Base-by-base conservation (phyloP, 2,888 invertebrate genomes). In the Parnassius mnemosyne region DNA sequence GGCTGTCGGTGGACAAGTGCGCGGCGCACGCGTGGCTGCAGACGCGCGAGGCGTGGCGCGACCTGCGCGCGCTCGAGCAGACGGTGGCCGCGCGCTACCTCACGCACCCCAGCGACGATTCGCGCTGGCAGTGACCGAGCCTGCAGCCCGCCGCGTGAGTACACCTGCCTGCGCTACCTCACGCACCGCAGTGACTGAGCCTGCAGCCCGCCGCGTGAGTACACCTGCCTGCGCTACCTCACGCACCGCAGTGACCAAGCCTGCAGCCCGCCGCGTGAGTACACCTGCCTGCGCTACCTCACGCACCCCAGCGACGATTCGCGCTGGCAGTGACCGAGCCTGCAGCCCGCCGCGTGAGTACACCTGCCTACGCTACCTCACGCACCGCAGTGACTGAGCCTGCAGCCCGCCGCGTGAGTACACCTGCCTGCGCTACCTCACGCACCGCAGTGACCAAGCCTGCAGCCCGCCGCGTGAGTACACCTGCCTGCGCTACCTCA, bases 1-100 rank as follows among this genome's bases (percentile, higher is more conserved):
- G 99, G 34, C 97, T 95, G 79, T 97, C 98, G 0, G 98, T 98
- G 61, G 99, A 99, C 91, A 99, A 99, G 92, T 97, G 98, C 64
- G 93, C 98, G 68, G 94, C 95, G 74, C 99, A 99, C 87, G 94
- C 95, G 71, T 99, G 99, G 99, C 94, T 99, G 71, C 99, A 99
- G 94, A 98, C 98, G 84, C 96, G 96, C 80, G 95, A 97, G 84
- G 98, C 98, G 7, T 99, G 99, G 98, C 95, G 94, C 72, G 99
- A 99, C 91, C 93, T 99, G 75, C 94, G 98, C 60, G 94, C 95
- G 73, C 92, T 99, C 60, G 99, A 99, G 91, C 67, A 65, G 0
- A 76, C 83, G 64, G 87, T 87, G 41, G 87, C 85, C 60, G 44
- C 67, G 57, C 82, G 92, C 66, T 87, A 88, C 81, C 86, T 87